Percentiles rank a stretch among this genome's conserved stretches.
These are phyloP conservation scores for Benthochromis sp. DNA, from an alignment of 2,113 vertebrate species.

Conservation along the genomic window DNA sequence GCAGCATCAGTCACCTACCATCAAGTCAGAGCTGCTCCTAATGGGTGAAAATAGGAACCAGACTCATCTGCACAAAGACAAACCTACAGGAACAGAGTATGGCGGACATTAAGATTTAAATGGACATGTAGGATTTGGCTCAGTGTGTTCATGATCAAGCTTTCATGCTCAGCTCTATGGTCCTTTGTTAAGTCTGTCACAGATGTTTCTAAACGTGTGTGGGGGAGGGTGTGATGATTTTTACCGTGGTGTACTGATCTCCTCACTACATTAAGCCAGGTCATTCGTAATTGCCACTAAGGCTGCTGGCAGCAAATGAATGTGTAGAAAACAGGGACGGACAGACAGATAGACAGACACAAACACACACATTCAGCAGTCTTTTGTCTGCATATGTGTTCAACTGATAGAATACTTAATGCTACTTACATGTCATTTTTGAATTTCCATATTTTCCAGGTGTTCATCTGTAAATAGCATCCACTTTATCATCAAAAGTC, in stretches of 20 bases:
- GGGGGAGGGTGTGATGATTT: not conserved
- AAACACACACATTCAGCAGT: not conserved
- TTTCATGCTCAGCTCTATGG: not conserved
- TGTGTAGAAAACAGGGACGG: not conserved
- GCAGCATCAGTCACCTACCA: conserved; percentile 16
- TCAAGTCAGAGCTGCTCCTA: conserved; percentile 20
- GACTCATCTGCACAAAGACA: not conserved
- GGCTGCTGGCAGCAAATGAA: not conserved
- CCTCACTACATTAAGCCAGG: not conserved
- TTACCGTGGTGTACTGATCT: not conserved
- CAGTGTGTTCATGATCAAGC: not conserved
- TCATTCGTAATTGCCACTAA: not conserved
- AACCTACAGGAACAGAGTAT: not conserved
- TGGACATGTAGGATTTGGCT: not conserved
- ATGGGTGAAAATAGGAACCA: not conserved
- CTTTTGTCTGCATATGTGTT: not conserved
- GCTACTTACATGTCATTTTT: not conserved
- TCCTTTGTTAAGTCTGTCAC: not conserved
- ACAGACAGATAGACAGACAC: not conserved
- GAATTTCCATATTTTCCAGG: not conserved
- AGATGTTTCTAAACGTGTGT: not conserved
- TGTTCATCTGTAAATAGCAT: not conserved
- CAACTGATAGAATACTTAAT: not conserved
- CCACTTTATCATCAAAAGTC: not conserved
- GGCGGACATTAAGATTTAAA: not conserved